Evolutionary conservation across 1,140 invertebrate species (phyloP), one percentile per base, ranked within the genome.

Genomic region (Heliconius hermathena): DNA sequence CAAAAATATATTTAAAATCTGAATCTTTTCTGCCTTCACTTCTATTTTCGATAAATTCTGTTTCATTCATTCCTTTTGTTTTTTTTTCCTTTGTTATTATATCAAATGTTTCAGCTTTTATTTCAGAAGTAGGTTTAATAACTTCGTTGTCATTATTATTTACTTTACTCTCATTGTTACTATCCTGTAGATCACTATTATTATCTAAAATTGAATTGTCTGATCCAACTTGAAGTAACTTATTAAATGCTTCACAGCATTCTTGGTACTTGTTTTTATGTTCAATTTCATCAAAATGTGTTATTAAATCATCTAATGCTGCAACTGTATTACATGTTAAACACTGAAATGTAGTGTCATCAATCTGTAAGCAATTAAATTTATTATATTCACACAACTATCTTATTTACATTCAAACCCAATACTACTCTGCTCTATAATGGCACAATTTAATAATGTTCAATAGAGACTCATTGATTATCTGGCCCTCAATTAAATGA

Each of bases 301-400:
- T n/a, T n/a, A 4, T 66, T 66, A 66, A 66, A 66, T 66, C 22
- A 46, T 71, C 73, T 66, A 81, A 46, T 16, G 77, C 49, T 29
- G 26, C 20, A 18, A 79, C 60, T 22, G 52, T 54, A n/a, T 83
- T 81, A 71, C 82, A 83, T 18, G 80, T 83, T 57, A 81, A 66
- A 18, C 82, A 83, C 1, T 83, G 82, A 46, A 83, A 74, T 3
- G 77, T 18, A 22, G 70, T 18, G 22, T 83, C 77, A 38, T 81
- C 82, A 60, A 81, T 74, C 82, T 83, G 75, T 72, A 81, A 83
- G 16, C 57, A 29, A 71, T 22, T 8, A 66, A 29, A 66, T 26
- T 22, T 60, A 22, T 60, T 22, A 60, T 46, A 46, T 46, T 46
- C 41, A 46, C 41, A 46, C 13, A 46, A 46, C 13, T 16, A 46